A percentile compares a stretch with the other conserved stretches of the same genome.
Conservation (phyloP, 2,888 invertebrate species). For the Polyommatus icarus region DNA sequence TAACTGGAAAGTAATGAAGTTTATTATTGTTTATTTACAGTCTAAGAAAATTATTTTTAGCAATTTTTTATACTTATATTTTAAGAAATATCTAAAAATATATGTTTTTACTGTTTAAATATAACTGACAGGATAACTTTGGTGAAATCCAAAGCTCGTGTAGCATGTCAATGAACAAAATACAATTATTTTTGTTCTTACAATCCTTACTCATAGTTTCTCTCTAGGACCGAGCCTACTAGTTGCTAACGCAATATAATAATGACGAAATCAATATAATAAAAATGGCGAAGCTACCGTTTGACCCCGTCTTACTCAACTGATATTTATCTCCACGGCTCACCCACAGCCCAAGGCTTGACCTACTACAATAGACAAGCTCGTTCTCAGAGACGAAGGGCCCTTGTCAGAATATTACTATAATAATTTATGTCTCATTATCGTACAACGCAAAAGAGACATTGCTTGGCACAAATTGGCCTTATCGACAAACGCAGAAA, state of each 20-base stretch:
- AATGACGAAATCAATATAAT: not conserved
- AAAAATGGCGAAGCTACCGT: not conserved
- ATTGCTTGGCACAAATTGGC: too few relatives aligned
- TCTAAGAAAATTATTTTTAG: too few relatives aligned
- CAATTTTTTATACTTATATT: too few relatives aligned
- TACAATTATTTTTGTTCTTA: not conserved
- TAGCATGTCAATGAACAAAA: not conserved
- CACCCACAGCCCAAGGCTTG: not conserved
- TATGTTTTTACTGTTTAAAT: too few relatives aligned
- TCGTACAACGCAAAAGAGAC: too few relatives aligned
- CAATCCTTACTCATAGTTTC: not conserved
- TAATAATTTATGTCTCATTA: not conserved
- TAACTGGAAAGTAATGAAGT: not conserved
- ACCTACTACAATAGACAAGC: slow-evolving; percentile 9
- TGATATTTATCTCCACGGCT: not conserved
- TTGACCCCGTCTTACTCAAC: not conserved
- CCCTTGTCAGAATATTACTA: not conserved
- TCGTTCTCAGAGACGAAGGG: not conserved
- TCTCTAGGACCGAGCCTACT: not conserved
- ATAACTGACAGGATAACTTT: too few relatives aligned
- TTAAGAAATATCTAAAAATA: too few relatives aligned
- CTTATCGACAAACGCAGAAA: too few relatives aligned
- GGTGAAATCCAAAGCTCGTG: not conserved
- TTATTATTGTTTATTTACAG: too few relatives aligned
- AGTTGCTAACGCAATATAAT: not conserved